A percentile compares a stretch with the other conserved stretches of the same genome.
These are phyloP conservation scores for Bufo gargarizans DNA, from an alignment of 2,113 vertebrate genomes.

Conservation along the genomic window DNA sequence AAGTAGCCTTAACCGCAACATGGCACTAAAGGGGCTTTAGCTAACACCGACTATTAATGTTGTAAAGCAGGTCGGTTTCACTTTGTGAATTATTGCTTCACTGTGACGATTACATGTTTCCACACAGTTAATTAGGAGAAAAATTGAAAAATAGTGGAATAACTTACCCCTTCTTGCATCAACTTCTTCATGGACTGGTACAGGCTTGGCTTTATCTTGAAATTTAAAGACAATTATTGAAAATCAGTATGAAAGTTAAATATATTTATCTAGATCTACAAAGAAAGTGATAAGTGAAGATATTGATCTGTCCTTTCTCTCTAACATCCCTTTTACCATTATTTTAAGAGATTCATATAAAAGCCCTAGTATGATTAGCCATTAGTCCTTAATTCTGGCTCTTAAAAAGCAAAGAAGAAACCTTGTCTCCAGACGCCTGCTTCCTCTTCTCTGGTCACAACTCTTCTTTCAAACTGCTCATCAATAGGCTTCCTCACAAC, in stretches of 20 bases:
- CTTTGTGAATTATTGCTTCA: slow-evolving; percentile 61
- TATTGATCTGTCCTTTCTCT: neutral
- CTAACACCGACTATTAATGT: neutral
- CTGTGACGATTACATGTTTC: slow-evolving; percentile 28
- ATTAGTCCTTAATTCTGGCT: neutral
- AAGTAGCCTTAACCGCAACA: neutral
- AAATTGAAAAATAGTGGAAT: neutral
- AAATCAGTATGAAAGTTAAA: slow-evolving; percentile 38
- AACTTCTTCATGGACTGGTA: slow-evolving; percentile 75
- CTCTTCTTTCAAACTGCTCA: slow-evolving; percentile 75
- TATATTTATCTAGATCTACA: neutral
- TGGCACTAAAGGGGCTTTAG: neutral
- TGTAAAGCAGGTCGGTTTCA: slow-evolving; percentile 61
- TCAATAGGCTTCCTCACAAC: slow-evolving; percentile 80
- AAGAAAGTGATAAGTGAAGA: neutral
- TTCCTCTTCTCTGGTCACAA: slow-evolving; percentile 72
- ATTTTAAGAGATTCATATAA: neutral
- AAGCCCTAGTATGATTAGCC: neutral
- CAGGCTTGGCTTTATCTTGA: slow-evolving; percentile 73
- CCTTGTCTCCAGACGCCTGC: slow-evolving; percentile 53
- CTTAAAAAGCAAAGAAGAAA: neutral
- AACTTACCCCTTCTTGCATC: slow-evolving; percentile 76
- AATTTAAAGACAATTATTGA: slow-evolving; percentile 70
- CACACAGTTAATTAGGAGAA: neutral
- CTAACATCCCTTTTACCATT: neutral